Evolutionary conservation across 2,113 vertebrate species (phyloP).

Genomic region (Ammodytes marinus): DNA sequence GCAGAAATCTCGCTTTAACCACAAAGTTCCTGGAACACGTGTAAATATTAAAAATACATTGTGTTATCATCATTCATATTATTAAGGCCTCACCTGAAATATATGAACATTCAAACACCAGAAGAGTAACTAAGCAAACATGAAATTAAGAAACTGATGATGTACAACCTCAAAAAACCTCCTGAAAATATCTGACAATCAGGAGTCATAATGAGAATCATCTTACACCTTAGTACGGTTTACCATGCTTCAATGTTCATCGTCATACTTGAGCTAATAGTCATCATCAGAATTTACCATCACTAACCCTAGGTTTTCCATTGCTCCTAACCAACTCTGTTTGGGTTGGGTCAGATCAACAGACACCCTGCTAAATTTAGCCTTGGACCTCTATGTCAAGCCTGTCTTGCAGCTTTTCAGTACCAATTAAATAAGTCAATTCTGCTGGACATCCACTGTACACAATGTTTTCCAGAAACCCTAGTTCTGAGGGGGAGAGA

Average conservation of each 20-base stretch:
- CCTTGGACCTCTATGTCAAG: neutral
- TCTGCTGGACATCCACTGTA: neutral
- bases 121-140: neutral
- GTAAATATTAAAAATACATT: neutral
- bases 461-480: neutral
- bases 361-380: conserved; percentile 10
- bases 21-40: conserved; percentile 8
- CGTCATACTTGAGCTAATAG: neutral
- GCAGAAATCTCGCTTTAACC: conserved; percentile 24
- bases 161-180: neutral
- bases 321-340: neutral
- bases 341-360: neutral
- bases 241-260: neutral
- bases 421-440: neutral
- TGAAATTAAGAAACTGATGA: neutral
- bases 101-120: neutral
- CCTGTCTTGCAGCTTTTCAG: neutral
- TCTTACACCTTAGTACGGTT: too few species aligned
- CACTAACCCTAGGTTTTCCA: conserved; percentile 3
- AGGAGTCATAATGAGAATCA: neutral
- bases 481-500: conserved; percentile 8
- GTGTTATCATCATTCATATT: neutral
- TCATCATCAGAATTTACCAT: neutral
- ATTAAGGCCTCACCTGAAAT: neutral
- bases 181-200: neutral